Evolutionary conservation across 1,140 invertebrate species (phyloP), one percentile per base, ranked within the genome.

Genomic region (Brachionus angularis): DNA sequence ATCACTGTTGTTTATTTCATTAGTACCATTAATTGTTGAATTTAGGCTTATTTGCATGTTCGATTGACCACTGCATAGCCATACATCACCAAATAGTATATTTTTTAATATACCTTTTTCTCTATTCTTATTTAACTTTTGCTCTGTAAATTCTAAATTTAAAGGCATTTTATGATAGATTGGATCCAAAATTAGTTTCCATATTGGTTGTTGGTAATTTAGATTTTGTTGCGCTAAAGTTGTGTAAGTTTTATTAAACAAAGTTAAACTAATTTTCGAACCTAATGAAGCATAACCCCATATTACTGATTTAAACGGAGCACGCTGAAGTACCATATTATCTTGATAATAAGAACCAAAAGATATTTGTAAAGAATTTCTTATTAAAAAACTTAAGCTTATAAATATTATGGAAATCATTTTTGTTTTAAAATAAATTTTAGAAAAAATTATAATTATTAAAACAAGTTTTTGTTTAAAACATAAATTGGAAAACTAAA

Each of bases 81-180:
- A 79, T 0, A 80, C 77, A 73, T 80, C 79, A 3, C 79, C 79
- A 76, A 80, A 80, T 31, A 77, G 49, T 8, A 80, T 77, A 72
- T 78, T 74, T 10, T 46, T 58, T 5, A 80, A 8, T 25, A 7
- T 16, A 49, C 23, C 8, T 49, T 21, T 49, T 5, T 4, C 12
- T 5, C 5, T 2, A 16, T 10, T n/a, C 7, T 16, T 16, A 46
- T 49, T 8, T 3, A 14, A 7, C 27, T 8, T 23, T 3, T 7
- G 12, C 14, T 49, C 18, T 49, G 46, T 23, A 49, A 49, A 21
- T 23, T 49, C 18, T 2, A 49, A 8, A 49, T 49, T 23, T 10
- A 49, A 49, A 10, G 46, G 46, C 10, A 8, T 23, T 23, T 14
- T 23, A 2, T 49, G 21, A 0, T 2, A 8, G 2, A 49, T 23